Evolutionary conservation across 2,888 invertebrate genomes (phyloP), one percentile per base, ranked within the genome.

Genomic region (Liopterus haemorrhoidalis): DNA sequence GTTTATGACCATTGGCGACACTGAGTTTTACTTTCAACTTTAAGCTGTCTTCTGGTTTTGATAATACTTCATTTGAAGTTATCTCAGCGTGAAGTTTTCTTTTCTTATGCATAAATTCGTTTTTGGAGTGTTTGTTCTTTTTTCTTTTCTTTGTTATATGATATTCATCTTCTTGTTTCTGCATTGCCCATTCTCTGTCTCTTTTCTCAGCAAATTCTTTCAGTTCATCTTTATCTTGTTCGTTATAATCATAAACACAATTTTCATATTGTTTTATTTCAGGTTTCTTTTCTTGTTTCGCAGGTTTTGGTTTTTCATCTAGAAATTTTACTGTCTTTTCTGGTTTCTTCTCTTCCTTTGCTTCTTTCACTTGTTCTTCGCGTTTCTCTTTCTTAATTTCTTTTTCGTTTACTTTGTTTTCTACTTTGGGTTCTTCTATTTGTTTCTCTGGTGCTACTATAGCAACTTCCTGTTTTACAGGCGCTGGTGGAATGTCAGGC

Each of bases 41-140:
- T 3, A 73, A 58, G 46, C 70, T 66, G 42, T 71, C 70, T 46
- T 74, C 71, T 4, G 45, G 20, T 14, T 71, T 63, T 14, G 56
- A 52, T 5, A 45, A 33, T 1, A 46, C 20, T 30, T 56, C 56
- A 41, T 63, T 65, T 3, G 64, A 60, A 2, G 68, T 67, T 35
- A 75, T 75, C 54, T 75, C 74, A 0, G 75, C 75, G 53, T 75
- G 75, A n/a, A 74, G 54, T 57, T 74, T 74, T 28, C 72, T 61
- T 22, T 74, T 69, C 51, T 75, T 75, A 21, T 65, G 62, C 20
- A 59, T 52, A n/a, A 58, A 61, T 15, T 72, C 69, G 46, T 70
- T 71, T 57, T 73, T 73, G 1, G 74, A 74, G 57, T 76, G 75
- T 56, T 75, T 75, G 40, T 58, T 67, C 64, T 76, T 76, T 57